phyloP scores from a whole-genome alignment of 2,113 vertebrate genomes.

The Protobothrops mucrosquamatus region DNA sequence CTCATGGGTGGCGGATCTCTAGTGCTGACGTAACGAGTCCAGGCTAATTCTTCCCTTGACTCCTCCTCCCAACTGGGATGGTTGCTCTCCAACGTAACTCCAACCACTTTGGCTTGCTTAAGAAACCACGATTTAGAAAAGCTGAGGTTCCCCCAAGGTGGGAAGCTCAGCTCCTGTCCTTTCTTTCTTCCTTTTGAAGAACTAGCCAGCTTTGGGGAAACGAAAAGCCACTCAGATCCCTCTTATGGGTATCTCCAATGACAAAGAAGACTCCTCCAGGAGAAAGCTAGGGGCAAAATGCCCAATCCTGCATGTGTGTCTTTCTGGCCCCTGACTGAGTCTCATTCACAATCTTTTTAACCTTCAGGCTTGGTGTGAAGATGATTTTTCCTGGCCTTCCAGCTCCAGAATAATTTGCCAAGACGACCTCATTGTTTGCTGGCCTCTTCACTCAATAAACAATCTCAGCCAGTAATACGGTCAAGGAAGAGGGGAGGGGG shows the following conservation, averaged over 20 bases:
- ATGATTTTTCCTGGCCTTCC: neutral
- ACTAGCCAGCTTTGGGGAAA: neutral
- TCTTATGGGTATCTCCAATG: neutral
- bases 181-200: neutral
- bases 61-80: neutral
- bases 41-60: neutral
- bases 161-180: neutral
- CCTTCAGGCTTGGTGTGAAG: neutral
- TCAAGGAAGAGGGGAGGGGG: neutral
- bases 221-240: neutral
- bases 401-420: slow-evolving; percentile 13
- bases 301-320: neutral
- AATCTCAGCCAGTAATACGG: slow-evolving; percentile 25
- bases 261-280: neutral
- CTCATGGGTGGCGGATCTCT: neutral
- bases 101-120: neutral
- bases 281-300: neutral
- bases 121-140: neutral
- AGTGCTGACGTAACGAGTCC: neutral
- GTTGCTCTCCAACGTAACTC: neutral
- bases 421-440: neutral
- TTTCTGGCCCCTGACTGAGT: neutral
- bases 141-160: neutral
- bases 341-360: neutral
- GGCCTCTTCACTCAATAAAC: slow-evolving; percentile 33